phyloP scores from a whole-genome alignment of 2,797 vertebrate species.

The Enoplosus armatus region DNA sequence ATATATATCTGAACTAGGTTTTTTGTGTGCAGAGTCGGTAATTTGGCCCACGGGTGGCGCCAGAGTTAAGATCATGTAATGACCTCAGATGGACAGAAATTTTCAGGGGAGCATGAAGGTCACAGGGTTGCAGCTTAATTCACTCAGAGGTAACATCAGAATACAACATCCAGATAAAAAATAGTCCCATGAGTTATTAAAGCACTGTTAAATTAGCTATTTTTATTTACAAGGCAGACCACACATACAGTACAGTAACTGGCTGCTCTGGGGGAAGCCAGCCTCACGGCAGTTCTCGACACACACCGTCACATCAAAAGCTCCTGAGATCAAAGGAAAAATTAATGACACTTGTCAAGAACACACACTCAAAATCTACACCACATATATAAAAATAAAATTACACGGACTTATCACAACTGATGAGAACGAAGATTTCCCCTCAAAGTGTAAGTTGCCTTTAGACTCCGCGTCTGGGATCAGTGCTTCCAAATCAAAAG shows the following conservation, averaged over 20 bases:
- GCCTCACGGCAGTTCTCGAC: conserved; percentile 66
- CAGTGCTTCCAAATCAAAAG: conserved; percentile 32
- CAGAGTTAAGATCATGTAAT: background rate
- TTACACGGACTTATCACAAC: conserved; percentile 64
- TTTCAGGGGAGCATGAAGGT: background rate
- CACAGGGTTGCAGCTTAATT: background rate
- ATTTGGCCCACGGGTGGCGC: background rate
- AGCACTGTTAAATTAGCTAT: conserved; percentile 69
- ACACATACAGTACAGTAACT: conserved; percentile 76
- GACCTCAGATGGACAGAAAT: background rate
- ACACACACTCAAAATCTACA: conserved; percentile 66
- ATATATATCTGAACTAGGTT: too few relatives aligned
- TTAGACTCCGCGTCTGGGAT: conserved; percentile 26
- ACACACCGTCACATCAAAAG: conserved; percentile 73
- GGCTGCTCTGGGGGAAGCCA: conserved; percentile 63
- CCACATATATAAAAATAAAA: conserved; percentile 67
- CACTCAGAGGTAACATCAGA: too few relatives aligned
- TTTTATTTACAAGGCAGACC: conserved; percentile 81
- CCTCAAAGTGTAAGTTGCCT: conserved; percentile 33
- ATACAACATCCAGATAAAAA: too few relatives aligned
- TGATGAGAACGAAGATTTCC: conserved; percentile 48
- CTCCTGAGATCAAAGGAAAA: conserved; percentile 79
- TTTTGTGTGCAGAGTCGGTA: too few relatives aligned
- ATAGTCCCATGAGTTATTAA: too few relatives aligned
- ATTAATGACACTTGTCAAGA: conserved; percentile 61